Percentiles rank a stretch among this genome's conserved stretches.
Conservation (phyloP, 2,888 invertebrate species). For the Phyllotreta striolata region DNA sequence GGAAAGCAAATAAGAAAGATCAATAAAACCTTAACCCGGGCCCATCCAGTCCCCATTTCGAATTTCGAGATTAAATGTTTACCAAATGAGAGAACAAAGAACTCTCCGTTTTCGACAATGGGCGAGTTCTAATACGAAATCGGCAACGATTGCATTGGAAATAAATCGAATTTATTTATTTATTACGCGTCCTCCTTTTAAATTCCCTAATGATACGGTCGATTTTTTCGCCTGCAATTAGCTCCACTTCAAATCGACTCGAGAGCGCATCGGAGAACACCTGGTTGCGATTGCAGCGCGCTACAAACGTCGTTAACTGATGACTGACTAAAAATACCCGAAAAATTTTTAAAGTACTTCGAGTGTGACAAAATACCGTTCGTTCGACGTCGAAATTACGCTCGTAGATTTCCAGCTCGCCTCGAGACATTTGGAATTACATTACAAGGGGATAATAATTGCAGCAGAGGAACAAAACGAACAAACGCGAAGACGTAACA, state of each 20-base stretch:
- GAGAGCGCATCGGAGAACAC: no score
- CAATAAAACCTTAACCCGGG: conserved; percentile 6
- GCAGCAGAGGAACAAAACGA: not conserved
- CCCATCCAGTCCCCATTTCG: conserved; percentile 10
- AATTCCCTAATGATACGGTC: no score
- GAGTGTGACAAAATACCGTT: conserved; percentile 4
- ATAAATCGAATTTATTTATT: no score
- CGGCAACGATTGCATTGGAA: no score
- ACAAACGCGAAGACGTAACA: conserved; percentile 5
- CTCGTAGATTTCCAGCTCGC: no score
- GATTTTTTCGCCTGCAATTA: no score
- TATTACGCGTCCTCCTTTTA: no score
- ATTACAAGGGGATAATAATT: conserved; percentile 12
- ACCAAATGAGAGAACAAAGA: conserved; percentile 9
- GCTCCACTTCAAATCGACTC: no score
- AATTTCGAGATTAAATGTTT: conserved; percentile 18
- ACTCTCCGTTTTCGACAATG: not conserved
- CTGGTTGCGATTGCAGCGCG: no score
- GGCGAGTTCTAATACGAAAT: conserved; percentile 6
- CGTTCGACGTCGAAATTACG: not conserved
- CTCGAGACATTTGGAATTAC: conserved; percentile 10
- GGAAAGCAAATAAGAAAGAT: conserved; percentile 18
- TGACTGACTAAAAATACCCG: no score
- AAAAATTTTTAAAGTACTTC: no score
- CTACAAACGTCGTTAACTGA: no score